Conservation (phyloP, 2,113 vertebrate species). For the Mionectes macconnelli region DNA sequence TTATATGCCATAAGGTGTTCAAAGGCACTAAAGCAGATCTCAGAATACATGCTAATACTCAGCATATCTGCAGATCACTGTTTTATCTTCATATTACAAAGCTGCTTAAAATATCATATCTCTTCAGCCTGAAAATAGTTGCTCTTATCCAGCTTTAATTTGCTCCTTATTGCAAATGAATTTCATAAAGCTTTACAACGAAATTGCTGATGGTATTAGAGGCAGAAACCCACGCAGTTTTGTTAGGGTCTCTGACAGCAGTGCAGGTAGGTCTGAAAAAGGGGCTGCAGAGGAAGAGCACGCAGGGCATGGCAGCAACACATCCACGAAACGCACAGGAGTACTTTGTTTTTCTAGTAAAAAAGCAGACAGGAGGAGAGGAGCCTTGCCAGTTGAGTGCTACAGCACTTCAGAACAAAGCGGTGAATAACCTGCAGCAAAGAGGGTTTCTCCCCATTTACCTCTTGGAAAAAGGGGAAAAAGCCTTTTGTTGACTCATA, state of each 20-base stretch:
- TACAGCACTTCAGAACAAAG: not conserved
- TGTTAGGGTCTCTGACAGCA: not conserved
- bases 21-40: not conserved
- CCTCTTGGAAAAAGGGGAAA: not conserved
- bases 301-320: not conserved
- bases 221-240: not conserved
- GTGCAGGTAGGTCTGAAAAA: not conserved
- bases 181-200: not conserved
- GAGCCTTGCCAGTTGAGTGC: not conserved
- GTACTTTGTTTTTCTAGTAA: not conserved
- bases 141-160: not conserved
- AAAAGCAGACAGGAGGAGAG: not conserved
- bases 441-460: not conserved
- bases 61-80: rapidly evolving
- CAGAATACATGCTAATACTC: not conserved
- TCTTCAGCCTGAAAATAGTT: not conserved
- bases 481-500: not conserved
- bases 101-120: not conserved
- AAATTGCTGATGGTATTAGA: not conserved
- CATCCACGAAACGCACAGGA: too few relatives aligned
- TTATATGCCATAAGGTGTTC: not conserved
- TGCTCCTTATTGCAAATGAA: not conserved
- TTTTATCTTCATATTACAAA: not conserved
- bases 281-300: not conserved
- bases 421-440: not conserved